Evolutionary conservation across 2,888 invertebrate genomes (phyloP).

Genomic region (Andrena bucephala): DNA sequence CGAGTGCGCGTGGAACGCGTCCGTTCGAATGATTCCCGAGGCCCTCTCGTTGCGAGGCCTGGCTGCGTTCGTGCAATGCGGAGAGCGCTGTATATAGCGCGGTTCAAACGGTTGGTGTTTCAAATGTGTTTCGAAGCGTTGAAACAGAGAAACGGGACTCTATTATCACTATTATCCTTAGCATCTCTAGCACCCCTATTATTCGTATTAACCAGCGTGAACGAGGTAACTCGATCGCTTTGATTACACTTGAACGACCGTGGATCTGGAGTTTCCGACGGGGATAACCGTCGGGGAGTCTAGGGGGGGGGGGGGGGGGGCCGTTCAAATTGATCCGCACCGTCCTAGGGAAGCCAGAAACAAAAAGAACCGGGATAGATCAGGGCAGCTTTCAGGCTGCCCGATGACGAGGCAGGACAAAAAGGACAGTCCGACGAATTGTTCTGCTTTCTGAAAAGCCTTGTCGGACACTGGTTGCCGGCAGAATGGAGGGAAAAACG

Average conservation of each 20-base stretch:
- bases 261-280: too few relatives aligned
- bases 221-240: too few relatives aligned
- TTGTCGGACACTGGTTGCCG: background rate
- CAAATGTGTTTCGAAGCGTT: background rate
- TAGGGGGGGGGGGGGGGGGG: too few relatives aligned
- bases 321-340: too few relatives aligned
- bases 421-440: background rate
- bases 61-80: slow-evolving; percentile 23
- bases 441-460: slow-evolving; percentile 6
- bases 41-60: background rate
- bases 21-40: background rate
- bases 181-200: too few relatives aligned
- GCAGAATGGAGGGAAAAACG: background rate
- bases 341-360: too few relatives aligned
- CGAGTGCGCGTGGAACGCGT: slow-evolving; percentile 27
- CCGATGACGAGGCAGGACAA: background rate
- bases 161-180: too few relatives aligned
- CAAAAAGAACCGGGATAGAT: too few relatives aligned
- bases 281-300: too few relatives aligned
- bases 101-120: background rate
- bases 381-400: background rate
- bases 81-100: background rate
- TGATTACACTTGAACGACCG: too few relatives aligned
- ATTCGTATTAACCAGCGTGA: too few relatives aligned
- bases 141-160: too few relatives aligned